Conservation (phyloP, 2,113 vertebrate genomes). For the Lethenteron camtschaticum region DNA sequence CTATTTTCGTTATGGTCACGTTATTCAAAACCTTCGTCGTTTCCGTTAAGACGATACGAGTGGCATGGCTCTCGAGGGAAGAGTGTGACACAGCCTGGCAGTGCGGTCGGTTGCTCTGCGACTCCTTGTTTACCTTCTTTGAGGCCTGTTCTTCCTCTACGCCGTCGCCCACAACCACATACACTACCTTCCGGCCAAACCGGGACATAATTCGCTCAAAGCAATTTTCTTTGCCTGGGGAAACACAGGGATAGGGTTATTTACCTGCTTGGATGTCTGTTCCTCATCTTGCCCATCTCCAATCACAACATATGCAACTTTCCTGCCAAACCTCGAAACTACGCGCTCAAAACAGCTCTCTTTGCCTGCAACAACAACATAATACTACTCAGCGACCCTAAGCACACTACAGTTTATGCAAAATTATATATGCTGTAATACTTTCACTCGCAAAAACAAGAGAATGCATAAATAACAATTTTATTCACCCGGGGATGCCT, state of each 20-base stretch:
- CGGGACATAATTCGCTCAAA: constrained; percentile 99
- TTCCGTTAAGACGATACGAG: too few relatives aligned
- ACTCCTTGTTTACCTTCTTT: constrained; percentile 72
- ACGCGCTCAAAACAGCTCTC: constrained; percentile 99
- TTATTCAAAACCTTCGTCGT: too few relatives aligned
- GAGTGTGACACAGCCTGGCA: too few relatives aligned
- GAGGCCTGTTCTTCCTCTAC: constrained; percentile 99
- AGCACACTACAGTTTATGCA: too few relatives aligned
- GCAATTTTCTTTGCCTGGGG: constrained; percentile 99
- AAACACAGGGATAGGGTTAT: constrained; percentile 65
- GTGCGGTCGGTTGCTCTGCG: too few relatives aligned
- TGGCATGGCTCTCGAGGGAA: too few relatives aligned
- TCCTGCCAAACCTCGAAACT: constrained; percentile 99
- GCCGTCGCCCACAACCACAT: constrained; percentile 99
- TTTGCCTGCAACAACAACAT: constrained; percentile 93
- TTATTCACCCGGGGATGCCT: too few relatives aligned
- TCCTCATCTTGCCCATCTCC: constrained; percentile 98
- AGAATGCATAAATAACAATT: too few relatives aligned
- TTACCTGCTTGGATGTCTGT: constrained; percentile 94
- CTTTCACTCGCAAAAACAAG: too few relatives aligned
- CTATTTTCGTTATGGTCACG: too few relatives aligned
- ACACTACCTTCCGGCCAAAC: constrained; percentile 99
- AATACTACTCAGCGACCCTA: constrained; percentile 36
- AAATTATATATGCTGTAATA: too few relatives aligned
- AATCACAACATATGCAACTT: constrained; percentile 99